Percentiles rank a stretch among this genome's conserved stretches.
phyloP scores from a whole-genome alignment of 2,888 invertebrate species.

The Subacronicta megacephala region DNA sequence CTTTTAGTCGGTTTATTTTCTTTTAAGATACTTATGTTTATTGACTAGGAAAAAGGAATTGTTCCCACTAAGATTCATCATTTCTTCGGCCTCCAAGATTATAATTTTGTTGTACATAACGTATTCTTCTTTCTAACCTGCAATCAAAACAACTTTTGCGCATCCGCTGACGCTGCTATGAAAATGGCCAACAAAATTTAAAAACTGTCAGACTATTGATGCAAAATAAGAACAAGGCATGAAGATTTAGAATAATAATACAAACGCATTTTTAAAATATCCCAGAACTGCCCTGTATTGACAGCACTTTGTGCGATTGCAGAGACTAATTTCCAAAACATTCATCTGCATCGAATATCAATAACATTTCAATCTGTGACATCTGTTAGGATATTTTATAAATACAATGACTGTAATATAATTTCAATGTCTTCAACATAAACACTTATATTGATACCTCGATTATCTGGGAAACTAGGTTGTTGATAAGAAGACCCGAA shows the following conservation, averaged over 20 bases:
- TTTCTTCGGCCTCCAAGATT: background rate
- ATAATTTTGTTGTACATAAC: no score
- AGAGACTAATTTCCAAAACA: constrained; percentile 16
- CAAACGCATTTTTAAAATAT: no score
- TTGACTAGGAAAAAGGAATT: constrained; percentile 22
- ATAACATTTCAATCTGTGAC: constrained; percentile 16
- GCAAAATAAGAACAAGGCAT: no score
- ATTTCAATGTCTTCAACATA: background rate
- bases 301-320: no score
- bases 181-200: no score
- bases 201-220: no score
- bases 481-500: background rate
- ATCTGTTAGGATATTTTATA: constrained; percentile 19
- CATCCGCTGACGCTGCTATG: no score
- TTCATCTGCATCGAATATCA: constrained; percentile 21
- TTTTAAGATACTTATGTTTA: constrained; percentile 16
- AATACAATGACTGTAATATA: constrained; percentile 8
- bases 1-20: constrained; percentile 13
- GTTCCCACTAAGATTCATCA: background rate
- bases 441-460: background rate
- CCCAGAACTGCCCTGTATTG: no score
- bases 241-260: no score
- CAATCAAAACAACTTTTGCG: no score
- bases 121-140: no score
- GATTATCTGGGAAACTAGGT: constrained; percentile 3